Percentiles rank a stretch among this genome's conserved stretches.
Conservation (phyloP, 1,140 invertebrate genomes). For the Eupeodes corollae region DNA sequence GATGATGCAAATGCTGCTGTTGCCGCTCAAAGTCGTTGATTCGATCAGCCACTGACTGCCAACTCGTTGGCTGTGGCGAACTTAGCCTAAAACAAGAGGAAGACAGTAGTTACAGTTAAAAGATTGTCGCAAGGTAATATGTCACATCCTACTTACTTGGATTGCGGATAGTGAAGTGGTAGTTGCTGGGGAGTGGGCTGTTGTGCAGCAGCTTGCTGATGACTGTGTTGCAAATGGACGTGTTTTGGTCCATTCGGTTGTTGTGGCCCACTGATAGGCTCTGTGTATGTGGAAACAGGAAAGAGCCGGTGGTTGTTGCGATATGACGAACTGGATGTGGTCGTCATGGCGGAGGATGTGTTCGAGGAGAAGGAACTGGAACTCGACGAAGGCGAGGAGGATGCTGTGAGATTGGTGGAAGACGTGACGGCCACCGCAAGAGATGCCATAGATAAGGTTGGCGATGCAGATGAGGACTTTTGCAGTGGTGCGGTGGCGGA, state of each 20-base stretch:
- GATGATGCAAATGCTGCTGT: constrained; percentile 2
- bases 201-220: not conserved
- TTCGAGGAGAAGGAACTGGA: not conserved
- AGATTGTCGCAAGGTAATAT: no score
- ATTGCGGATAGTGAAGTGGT: not conserved
- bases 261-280: constrained; percentile 26
- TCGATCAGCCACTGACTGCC: constrained; percentile 58
- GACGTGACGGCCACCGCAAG: not conserved
- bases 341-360: not conserved
- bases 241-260: constrained; percentile 28
- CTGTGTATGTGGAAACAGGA: constrained; percentile 48
- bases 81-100: constrained; percentile 14
- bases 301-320: constrained; percentile 42
- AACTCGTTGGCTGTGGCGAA: constrained; percentile 24
- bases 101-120: not conserved
- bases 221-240: not conserved
- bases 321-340: constrained; percentile 13
- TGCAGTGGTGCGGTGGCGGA: not conserved
- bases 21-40: constrained; percentile 58
- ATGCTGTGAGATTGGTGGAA: not conserved
- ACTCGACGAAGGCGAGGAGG: not conserved
- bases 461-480: not conserved
- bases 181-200: not conserved
- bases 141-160: constrained; percentile 15
- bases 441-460: not conserved